Evolutionary conservation across 2,888 invertebrate species (phyloP), one percentile per base, ranked within the genome.

Genomic region (Eilema griseolum): DNA sequence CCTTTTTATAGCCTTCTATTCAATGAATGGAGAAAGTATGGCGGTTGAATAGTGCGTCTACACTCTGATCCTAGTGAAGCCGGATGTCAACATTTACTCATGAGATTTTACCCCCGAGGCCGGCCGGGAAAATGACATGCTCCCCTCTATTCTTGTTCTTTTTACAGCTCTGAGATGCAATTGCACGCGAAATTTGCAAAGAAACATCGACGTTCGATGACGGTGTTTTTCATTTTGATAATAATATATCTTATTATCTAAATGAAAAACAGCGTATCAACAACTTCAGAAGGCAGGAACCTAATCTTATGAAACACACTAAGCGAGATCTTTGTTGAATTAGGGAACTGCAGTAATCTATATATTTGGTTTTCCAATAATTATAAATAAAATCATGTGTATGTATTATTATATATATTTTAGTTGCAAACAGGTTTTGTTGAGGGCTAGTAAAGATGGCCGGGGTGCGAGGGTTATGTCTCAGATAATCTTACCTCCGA

Each of bases 21-120:
- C 73, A 74, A 71, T 74, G 76, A 73, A 74, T 72, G 64, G 52
- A 67, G 66, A 67, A 74, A 73, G 74, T 76, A 77, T 64, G 76
- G 76, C 78, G 78, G 70, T 69, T 85, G 83, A 79, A 79, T 78
- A 75, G 82, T 85, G 77, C 80, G 69, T 79, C 76, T 76, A 75
- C 77, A 72, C 80, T 73, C 76, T 85, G 88, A 89, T 89, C 87
- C 83, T 83, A 80, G 80, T 80, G 81, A 81, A 90, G 90, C 85
- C 86, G 88, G 89, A 87, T 88, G 93, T 91, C 92, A 93, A 93
- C 93, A 93, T 93, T 94, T 93, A 89, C 92, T 87, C 85, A 84
- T 85, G 87, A 86, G 90, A 91, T 91, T 91, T 86, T 74, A 78
- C 87, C 89, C 88, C 76, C 81, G 86, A 85, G 89, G 87, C 88